Base-by-base conservation (phyloP, 1,140 invertebrate species). In the Tetramorium alpestre region DNA sequence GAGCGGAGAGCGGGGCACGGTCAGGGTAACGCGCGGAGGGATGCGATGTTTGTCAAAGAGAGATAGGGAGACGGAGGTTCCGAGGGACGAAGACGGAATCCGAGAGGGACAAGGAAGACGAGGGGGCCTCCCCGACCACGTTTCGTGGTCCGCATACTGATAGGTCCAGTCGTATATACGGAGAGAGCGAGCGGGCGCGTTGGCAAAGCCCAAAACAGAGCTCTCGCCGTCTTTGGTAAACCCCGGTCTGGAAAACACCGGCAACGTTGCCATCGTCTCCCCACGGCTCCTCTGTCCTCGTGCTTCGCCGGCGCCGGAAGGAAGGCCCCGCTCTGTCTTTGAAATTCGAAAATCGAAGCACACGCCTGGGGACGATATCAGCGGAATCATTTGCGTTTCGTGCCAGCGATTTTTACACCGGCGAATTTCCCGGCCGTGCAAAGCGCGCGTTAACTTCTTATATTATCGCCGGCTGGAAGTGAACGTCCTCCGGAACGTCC, bases 71-170 rank as follows among this genome's bases (percentile, higher is more conserved):
- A 84, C 62, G 60, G 67, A 47, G 67, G 73, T 56, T 38, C 82
- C 38, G 75, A 44, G 88, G 86, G 44, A 62, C 54, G 81, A 62
- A 82, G 75, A 89, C 58, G 58, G 64, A 44, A 38, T 3, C 18
- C 16, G 16, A 8, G 58, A 56, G 38, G 54, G 69, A 88, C 56
- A 72, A 65, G 64, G 87, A 92, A 64, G 78, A 67, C 28, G 77
- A 58, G 70, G 67, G 54, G 92, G 75, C 91, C 89, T 33, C 33
- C 91, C 90, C 90, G 89, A 93, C 87, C 90, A 90, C 87, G 92
- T 91, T 94, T 92, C 95, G 94, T 94, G 95, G 93, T 93, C 93
- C 94, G 95, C 95, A 95, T 95, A 95, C 95, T 95, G 94, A 95
- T 95, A 93, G 91, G 92, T 91, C 88, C 87, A 81, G 86, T 77